Evolutionary conservation across 2,797 vertebrate genomes (phyloP).

Genomic region (Australoheros facetus): DNA sequence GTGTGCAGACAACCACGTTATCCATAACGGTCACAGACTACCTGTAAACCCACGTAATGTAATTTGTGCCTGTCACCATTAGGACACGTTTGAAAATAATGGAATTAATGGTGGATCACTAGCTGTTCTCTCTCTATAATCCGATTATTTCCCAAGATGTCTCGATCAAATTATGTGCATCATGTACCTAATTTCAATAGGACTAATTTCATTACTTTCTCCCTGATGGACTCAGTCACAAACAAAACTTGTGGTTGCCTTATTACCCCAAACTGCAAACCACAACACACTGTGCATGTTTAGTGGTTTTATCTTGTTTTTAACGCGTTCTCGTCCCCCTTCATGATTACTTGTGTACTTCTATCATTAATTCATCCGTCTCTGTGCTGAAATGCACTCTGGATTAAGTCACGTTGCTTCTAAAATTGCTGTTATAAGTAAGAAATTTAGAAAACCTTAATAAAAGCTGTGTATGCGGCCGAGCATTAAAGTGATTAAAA

Average conservation of each 20-base stretch:
- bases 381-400: neutral
- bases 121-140: neutral
- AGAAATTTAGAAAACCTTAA: slow-evolving; percentile 3
- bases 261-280: neutral
- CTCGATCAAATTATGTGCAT: neutral
- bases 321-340: neutral
- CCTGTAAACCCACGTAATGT: neutral
- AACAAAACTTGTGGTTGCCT: slow-evolving; percentile 13
- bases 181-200: neutral
- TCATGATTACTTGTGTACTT: neutral
- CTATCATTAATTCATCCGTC: neutral
- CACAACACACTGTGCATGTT: neutral
- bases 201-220: slow-evolving; percentile 3
- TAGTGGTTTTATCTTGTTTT: neutral
- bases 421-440: neutral
- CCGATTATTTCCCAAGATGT: neutral
- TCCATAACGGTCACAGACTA: too few species aligned
- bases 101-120: neutral
- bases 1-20: too few species aligned
- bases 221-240: neutral
- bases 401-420: neutral
- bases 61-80: neutral
- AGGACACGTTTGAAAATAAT: neutral
- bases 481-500: neutral
- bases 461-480: neutral